phyloP scores from a whole-genome alignment of 23 tunicate genomes.

The Aplidium turbinatum region DNA sequence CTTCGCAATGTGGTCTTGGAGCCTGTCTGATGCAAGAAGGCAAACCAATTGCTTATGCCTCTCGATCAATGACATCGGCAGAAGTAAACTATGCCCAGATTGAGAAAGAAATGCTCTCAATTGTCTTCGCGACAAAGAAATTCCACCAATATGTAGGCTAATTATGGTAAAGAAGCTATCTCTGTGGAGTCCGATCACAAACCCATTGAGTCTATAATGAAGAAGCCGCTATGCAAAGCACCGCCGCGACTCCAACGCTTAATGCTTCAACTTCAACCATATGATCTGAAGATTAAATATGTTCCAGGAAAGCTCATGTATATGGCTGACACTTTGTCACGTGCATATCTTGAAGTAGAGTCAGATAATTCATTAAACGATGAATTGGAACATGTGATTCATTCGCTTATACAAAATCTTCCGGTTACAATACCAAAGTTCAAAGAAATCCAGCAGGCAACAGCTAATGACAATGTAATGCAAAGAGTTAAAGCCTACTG shows the following conservation, averaged over 20 bases:
- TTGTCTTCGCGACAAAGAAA: constrained; percentile 29
- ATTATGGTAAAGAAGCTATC: constrained; percentile 7
- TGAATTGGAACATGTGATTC: constrained; percentile 12
- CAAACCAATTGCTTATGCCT: constrained; percentile 34
- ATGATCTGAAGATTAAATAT: constrained; percentile 29
- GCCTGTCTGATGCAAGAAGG: constrained; percentile 31
- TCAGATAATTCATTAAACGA: not conserved
- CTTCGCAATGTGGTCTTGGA: constrained; percentile 36
- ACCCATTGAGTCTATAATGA: constrained; percentile 37
- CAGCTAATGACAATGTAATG: constrained; percentile 13
- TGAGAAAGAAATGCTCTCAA: constrained; percentile 34
- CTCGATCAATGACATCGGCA: constrained; percentile 28
- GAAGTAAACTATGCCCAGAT: constrained; percentile 42
- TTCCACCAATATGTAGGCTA: constrained; percentile 38
- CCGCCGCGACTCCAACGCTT: constrained; percentile 48
- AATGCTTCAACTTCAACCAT: constrained; percentile 48
- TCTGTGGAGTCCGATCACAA: constrained; percentile 53
- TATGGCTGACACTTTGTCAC: constrained; percentile 54
- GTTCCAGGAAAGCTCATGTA: constrained; percentile 33
- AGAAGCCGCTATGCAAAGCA: constrained; percentile 33
- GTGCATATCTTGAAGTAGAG: constrained; percentile 16
- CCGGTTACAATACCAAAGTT: constrained; percentile 19
- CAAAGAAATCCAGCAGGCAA: constrained; percentile 25
- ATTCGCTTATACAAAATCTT: constrained; percentile 10
- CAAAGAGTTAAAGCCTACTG: constrained; percentile 18